A percentile compares a stretch with the other conserved stretches of the same genome.
Evolutionary conservation across 2,113 vertebrate species (phyloP).

Genomic region (Poecile atricapillus): DNA sequence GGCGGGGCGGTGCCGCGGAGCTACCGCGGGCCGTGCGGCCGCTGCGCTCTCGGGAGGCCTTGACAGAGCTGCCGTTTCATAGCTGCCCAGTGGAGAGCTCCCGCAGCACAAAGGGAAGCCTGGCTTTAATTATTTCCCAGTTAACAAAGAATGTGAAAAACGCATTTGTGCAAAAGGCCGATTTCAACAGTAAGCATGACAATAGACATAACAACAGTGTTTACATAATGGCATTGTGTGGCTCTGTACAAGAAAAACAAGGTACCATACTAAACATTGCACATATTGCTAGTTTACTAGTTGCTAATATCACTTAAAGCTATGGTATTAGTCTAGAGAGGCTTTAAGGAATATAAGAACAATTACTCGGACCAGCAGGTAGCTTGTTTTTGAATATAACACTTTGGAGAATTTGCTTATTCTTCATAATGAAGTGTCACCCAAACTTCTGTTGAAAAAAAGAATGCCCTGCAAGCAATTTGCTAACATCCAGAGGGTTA

Average conservation of each 20-base stretch:
- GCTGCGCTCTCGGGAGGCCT: accelerated
- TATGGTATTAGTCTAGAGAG: neutral
- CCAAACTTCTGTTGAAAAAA: neutral
- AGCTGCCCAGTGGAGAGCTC: neutral
- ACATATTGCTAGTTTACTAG: neutral
- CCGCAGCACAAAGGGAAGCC: neutral
- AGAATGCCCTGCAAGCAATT: neutral
- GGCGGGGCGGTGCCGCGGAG: neutral
- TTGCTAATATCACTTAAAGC: neutral
- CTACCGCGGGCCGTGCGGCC: neutral
- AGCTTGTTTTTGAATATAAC: neutral
- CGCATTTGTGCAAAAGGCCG: neutral
- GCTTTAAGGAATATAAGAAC: neutral
- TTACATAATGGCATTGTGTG: neutral
- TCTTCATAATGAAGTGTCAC: slow-evolving; percentile 23
- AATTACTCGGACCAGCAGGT: neutral
- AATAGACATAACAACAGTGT: neutral
- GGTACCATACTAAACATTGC: neutral
- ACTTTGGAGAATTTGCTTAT: neutral
- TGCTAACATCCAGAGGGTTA: neutral
- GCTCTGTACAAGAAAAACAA: neutral
- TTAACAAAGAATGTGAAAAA: neutral
- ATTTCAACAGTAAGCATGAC: neutral
- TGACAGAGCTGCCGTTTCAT: accelerated
- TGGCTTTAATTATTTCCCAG: neutral